Evolutionary conservation across 2,888 invertebrate species (phyloP), one percentile per base, ranked within the genome.

Genomic region (Tipula confusa): DNA sequence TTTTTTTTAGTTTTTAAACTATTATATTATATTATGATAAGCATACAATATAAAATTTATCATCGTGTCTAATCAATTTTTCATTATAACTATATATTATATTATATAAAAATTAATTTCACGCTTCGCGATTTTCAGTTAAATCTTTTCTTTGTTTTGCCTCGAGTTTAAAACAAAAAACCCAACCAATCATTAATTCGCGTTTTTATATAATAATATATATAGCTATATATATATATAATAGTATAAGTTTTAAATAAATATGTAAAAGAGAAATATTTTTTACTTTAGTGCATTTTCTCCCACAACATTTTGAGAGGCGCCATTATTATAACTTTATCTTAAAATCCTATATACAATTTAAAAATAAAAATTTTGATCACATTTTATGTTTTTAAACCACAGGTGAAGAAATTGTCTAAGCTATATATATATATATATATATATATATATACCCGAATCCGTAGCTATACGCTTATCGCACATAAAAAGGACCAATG

Each of bases 1-100:
- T 36, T 9, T 9, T 36, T 36, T 36, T 36, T 36, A 43, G 18
- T 64, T 24, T 64, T 64, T 64, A 64, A 64, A 64, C 64, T 64
- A 64, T 64, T 64, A 64, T 64, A 24, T 24, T 64, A 43, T n/a
- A 33, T 33, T 64, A 64, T 64, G 64, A 64, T 64, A 43, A 43
- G 43, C 43, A 15, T 7, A 43, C 43, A 43, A 15, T 43, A 7
- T 43, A 64, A 64, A 64, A 64, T 64, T 64, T 64, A 64, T 64
- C 64, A 64, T 64, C 64, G 64, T 64, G 64, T 64, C 64, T 64
- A 64, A 64, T 64, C 64, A 64, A 64, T 64, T 64, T 64, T 64
- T 64, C 64, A 64, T 64, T 64, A 64, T 64, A 64, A 64, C 24
- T 43, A 43, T 64, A 24, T 64, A 24, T 24, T 64, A 64, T 24